Evolutionary conservation across 2,113 vertebrate species (phyloP), one percentile per base, ranked within the genome.

Genomic region (Charina bottae): DNA sequence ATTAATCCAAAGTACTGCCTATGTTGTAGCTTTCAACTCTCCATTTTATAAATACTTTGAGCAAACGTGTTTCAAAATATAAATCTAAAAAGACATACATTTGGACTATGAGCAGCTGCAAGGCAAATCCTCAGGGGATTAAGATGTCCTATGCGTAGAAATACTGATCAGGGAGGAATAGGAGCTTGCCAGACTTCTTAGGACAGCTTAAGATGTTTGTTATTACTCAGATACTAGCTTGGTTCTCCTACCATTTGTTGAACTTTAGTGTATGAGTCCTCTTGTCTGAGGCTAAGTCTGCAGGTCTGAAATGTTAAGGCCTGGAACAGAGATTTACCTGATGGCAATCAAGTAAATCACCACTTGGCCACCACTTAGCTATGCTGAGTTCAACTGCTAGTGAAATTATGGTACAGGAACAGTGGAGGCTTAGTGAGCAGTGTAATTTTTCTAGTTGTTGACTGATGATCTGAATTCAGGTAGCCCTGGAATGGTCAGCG

Each of bases 41-140:
- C 68, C 24, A 0, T 19, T 42, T 83, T 62, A 55, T 53, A 37
- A 72, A 0, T 13, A 28, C 7, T 72, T 91, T 64, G 37, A 8
- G 33, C 28, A 90, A 72, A 83, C 24, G 10, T 46, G 4, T 11
- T 93, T 91, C 1, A 68, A 13, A 86, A 46, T 55, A 59, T 21
- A 59, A 72, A 62, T 7, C 37, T 62, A 46, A 85, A n/a, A 24
- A 83, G 4, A 86, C 10, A 33, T 87, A 3, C 49, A 89, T 33
- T 60, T 53, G 33, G 33, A 54, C 19, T 49, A 62, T 21, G 33
- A 46, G 9, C 12, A 46, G 42, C 72, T n/a, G 8, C 26, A 88
- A 0, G 59, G 6, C 55, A 88, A 88, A 33, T 13, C 2, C 85
- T 91, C 86, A 64, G 89, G 46, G 4, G 94, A 89, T 91, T 60